phyloP scores from a whole-genome alignment of 2,888 invertebrate species.

The Drosophila melanosoma region DNA sequence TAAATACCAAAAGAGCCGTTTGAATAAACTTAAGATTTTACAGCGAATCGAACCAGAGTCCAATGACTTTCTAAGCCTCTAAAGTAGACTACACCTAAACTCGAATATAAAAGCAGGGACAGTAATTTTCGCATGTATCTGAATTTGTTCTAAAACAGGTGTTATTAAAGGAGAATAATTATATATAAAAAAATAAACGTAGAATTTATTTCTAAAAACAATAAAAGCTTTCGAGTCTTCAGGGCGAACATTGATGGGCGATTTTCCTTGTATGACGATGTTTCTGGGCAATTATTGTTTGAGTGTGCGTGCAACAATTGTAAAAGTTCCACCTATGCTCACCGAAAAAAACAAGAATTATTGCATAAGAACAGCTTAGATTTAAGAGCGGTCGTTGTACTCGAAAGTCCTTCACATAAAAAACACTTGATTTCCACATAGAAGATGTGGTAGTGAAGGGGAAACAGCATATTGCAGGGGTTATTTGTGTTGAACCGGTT shows the following conservation, averaged over 20 bases:
- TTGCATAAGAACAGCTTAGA: constrained; percentile 18
- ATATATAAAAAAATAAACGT: neutral
- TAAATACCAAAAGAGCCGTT: neutral
- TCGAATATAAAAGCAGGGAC: too few relatives aligned
- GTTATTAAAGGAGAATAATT: neutral
- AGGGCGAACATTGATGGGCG: neutral
- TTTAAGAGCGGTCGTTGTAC: constrained; percentile 34
- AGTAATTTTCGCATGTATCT: too few relatives aligned
- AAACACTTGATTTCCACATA: neutral
- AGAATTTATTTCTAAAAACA: neutral
- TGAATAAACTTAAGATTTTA: neutral
- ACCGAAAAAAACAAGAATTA: constrained; percentile 23
- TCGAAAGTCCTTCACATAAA: constrained; percentile 42
- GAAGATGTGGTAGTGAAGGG: neutral
- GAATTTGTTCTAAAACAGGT: too few relatives aligned
- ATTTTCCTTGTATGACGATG: neutral
- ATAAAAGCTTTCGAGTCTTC: neutral
- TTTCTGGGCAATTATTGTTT: neutral
- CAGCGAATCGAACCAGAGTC: too few relatives aligned
- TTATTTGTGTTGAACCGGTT: constrained; percentile 43
- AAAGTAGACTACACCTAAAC: too few relatives aligned
- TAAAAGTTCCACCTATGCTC: constrained; percentile 5
- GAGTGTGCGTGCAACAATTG: neutral
- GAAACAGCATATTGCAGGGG: neutral
- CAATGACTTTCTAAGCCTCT: too few relatives aligned